Conservation (phyloP, 2,888 invertebrate species). For the Latheticus oryzae region DNA sequence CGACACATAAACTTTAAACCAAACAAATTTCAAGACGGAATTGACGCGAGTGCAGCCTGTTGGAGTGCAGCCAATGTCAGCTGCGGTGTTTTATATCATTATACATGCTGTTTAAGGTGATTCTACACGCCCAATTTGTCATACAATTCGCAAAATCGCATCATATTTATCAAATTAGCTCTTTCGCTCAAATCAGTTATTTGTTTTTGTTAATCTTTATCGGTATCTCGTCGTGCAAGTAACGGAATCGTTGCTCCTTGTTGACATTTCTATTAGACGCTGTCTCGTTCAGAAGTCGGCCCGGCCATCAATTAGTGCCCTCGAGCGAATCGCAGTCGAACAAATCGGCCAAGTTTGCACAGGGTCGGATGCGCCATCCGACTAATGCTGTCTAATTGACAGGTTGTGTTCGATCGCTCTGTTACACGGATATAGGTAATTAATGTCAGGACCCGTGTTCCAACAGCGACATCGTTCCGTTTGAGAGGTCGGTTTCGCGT, state of each 20-base stretch:
- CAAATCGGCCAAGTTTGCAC: slow-evolving; percentile 59
- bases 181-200: slow-evolving; percentile 21
- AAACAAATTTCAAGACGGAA: slow-evolving; percentile 34
- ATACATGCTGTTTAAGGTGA: no score
- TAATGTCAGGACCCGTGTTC: slow-evolving; percentile 66
- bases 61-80: slow-evolving; percentile 62
- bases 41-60: slow-evolving; percentile 54
- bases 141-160: no score
- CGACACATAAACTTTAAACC: slow-evolving; percentile 31
- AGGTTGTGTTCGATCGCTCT: slow-evolving; percentile 65
- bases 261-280: slow-evolving; percentile 65
- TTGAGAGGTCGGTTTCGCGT: slow-evolving; percentile 56
- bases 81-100: no score
- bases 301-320: slow-evolving; percentile 65
- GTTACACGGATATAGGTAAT: slow-evolving; percentile 67
- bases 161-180: no score
- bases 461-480: slow-evolving; percentile 43
- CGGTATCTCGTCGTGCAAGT: slow-evolving; percentile 45
- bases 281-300: slow-evolving; percentile 62
- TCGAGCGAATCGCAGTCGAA: slow-evolving; percentile 59
- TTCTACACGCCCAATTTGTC: no score
- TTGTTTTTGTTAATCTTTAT: slow-evolving; percentile 12
- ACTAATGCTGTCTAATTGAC: slow-evolving; percentile 67
- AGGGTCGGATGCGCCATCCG: slow-evolving; percentile 46
- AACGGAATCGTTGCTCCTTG: slow-evolving; percentile 54